These are phyloP conservation scores for Micrasema minimum DNA, from an alignment of 1,140 invertebrate species.

Conservation along the genomic window DNA sequence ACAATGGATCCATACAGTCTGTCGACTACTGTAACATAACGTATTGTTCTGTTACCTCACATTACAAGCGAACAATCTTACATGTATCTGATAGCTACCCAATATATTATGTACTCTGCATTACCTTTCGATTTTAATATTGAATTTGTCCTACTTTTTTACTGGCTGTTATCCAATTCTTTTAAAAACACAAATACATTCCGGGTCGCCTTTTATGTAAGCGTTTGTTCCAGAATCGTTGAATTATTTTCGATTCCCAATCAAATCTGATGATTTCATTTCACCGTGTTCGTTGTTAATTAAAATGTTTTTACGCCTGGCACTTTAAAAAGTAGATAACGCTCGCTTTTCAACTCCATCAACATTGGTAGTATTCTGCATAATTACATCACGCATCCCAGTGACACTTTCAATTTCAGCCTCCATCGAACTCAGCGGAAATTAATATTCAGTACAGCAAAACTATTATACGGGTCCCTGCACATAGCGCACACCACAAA, in stretches of 20 bases:
- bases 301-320: no score
- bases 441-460: slow-evolving; percentile 13
- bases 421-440: neutral
- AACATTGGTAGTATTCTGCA: neutral
- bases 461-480: neutral
- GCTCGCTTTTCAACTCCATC: neutral
- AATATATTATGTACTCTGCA: neutral
- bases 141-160: no score
- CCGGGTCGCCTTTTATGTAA: no score
- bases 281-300: no score
- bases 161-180: no score
- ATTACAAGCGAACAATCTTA: neutral
- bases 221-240: no score
- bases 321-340: no score
- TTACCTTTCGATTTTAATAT: no score
- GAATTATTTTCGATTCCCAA: no score
- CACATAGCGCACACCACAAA: neutral
- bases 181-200: no score
- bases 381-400: slow-evolving; percentile 26
- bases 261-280: no score
- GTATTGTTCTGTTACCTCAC: slow-evolving; percentile 1
- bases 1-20: neutral
- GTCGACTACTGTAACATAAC: neutral
- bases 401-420: slow-evolving; percentile 27
- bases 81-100: neutral